Percentiles rank a stretch among this genome's conserved stretches.
Evolutionary conservation across 2,797 vertebrate species (phyloP).

Genomic region (Centroberyx gerrardi): DNA sequence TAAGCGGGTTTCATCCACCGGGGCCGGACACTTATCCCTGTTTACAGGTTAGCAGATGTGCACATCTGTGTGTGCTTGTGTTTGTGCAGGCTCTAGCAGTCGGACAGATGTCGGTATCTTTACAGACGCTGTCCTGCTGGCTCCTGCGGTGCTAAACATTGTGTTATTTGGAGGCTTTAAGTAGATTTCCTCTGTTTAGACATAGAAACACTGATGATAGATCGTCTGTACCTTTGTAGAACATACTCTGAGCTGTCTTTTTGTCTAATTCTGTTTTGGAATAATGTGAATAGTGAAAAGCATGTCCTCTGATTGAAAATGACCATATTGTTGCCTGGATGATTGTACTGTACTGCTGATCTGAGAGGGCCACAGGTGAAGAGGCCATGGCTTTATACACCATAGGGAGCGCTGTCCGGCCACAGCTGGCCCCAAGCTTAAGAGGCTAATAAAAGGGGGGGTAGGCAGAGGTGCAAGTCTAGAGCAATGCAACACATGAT

Average conservation of each 20-base stretch:
- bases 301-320: neutral
- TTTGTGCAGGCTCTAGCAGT: constrained; percentile 21
- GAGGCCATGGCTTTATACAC: neutral
- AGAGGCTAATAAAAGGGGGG: neutral
- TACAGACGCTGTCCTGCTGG: neutral
- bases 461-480: constrained; percentile 1
- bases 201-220: neutral
- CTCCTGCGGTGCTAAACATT: constrained; percentile 6
- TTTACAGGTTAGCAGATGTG: constrained; percentile 49
- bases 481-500: neutral
- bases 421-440: constrained; percentile 17
- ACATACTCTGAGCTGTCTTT: neutral
- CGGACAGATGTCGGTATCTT: constrained; percentile 39
- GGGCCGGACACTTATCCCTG: constrained; percentile 23
- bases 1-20: constrained; percentile 40
- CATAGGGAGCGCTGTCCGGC: neutral
- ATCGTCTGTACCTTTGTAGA: neutral
- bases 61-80: constrained; percentile 21
- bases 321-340: neutral
- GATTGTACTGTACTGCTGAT: constrained; percentile 6
- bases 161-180: constrained; percentile 9
- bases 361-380: constrained; percentile 11
- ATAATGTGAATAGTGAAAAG: neutral
- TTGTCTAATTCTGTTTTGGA: constrained; percentile 4
- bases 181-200: neutral